Conservation (phyloP, 2,797 vertebrate genomes). For the Psittacula derbiana region DNA sequence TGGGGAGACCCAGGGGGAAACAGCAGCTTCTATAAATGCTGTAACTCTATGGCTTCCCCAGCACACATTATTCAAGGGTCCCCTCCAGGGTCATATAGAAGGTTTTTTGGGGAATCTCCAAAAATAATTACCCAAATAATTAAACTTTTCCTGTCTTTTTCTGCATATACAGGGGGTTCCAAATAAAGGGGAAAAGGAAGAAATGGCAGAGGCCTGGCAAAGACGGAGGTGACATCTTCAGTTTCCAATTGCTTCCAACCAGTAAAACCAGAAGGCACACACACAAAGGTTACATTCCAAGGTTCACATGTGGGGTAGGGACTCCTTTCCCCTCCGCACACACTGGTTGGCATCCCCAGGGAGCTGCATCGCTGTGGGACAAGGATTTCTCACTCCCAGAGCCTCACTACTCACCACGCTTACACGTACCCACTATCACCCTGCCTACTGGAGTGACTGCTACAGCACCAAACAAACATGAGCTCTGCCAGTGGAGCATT, state of each 20-base stretch:
- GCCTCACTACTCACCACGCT: neutral
- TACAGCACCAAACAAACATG: neutral
- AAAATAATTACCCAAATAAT: neutral
- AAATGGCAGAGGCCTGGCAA: neutral
- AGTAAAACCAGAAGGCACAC: neutral
- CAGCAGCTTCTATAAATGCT: fast-evolving
- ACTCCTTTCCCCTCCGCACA: neutral
- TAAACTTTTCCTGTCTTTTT: neutral
- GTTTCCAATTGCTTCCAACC: neutral
- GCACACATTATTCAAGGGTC: neutral
- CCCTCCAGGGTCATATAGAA: neutral
- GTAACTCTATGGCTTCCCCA: neutral
- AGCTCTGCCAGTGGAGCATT: neutral
- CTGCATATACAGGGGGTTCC: neutral
- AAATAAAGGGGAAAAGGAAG: neutral
- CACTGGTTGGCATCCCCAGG: neutral
- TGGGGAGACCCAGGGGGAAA: neutral
- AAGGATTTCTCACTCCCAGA: neutral
- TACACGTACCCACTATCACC: neutral
- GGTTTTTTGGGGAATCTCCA: neutral
- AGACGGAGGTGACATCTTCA: neutral
- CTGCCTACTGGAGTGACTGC: neutral
- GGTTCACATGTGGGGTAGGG: fast-evolving
- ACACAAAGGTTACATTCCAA: fast-evolving
- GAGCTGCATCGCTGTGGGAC: neutral